phyloP scores from a whole-genome alignment of 2,888 invertebrate species.

The Drosophila anceps region DNA sequence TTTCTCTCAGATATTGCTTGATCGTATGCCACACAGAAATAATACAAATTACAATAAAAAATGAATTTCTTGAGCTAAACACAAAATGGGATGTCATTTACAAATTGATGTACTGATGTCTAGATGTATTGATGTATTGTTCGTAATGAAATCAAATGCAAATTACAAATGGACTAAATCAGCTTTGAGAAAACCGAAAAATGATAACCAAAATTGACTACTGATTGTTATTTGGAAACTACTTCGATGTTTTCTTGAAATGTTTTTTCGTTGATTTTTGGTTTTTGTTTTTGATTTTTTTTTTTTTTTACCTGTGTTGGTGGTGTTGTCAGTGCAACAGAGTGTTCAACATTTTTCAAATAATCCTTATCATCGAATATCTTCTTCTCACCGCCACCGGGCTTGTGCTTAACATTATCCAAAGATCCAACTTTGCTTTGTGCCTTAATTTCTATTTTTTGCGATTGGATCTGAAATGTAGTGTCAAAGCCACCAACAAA shows the following conservation, averaged over 20 bases:
- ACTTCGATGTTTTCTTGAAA: slow-evolving; percentile 37
- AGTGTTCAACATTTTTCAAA: slow-evolving; percentile 91
- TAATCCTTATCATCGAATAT: slow-evolving; percentile 97
- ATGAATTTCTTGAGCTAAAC: slow-evolving; percentile 77
- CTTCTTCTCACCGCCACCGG: slow-evolving; percentile 97
- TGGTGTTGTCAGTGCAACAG: slow-evolving; percentile 86
- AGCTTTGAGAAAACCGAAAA: slow-evolving; percentile 17
- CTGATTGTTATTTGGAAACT: slow-evolving; percentile 13
- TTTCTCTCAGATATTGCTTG: slow-evolving; percentile 43
- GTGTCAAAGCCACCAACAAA: slow-evolving; percentile 78
- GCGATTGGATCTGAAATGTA: slow-evolving; percentile 91
- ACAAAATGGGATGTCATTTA: slow-evolving; percentile 69
- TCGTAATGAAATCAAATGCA: slow-evolving; percentile 51
- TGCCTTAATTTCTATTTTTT: slow-evolving; percentile 96
- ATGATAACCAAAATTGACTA: slow-evolving; percentile 1
- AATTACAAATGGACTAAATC: slow-evolving; percentile 42
- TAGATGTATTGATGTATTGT: slow-evolving; percentile 12
- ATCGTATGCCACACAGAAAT: slow-evolving; percentile 40
- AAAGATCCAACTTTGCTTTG: slow-evolving; percentile 96
- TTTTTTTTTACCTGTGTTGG: slow-evolving; percentile 86
- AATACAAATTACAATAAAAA: slow-evolving; percentile 65
- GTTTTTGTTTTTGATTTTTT: neutral
- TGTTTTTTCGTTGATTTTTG: slow-evolving; percentile 1
- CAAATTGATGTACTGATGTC: slow-evolving; percentile 10
- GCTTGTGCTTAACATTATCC: slow-evolving; percentile 94